Conservation (phyloP, 2,113 vertebrate genomes). For the Fukomys damarensis region DNA sequence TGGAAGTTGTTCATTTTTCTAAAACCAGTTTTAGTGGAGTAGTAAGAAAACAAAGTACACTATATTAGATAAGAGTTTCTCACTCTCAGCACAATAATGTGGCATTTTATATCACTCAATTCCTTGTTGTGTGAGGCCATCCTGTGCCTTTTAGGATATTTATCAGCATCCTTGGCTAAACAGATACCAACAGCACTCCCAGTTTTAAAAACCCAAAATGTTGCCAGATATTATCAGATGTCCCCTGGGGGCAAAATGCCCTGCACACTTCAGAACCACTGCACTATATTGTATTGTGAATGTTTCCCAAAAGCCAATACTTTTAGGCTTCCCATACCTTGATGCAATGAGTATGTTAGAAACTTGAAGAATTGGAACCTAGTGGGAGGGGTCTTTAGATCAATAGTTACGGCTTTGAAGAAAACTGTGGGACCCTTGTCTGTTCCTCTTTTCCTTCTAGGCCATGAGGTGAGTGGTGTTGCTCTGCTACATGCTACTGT, state of each 20-base stretch:
- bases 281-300: neutral
- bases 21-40: neutral
- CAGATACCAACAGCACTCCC: neutral
- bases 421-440: neutral
- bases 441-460: neutral
- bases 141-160: neutral
- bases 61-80: neutral
- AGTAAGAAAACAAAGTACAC: neutral
- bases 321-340: neutral
- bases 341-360: neutral
- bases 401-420: neutral
- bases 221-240: neutral
- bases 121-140: neutral
- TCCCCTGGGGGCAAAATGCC: neutral
- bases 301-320: neutral
- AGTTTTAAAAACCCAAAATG: neutral
- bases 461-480: neutral
- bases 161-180: neutral
- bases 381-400: neutral
- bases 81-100: neutral
- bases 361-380: neutral
- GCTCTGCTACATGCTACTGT: neutral
- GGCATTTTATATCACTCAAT: neutral
- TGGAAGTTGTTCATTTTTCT: neutral
- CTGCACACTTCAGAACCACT: neutral